phyloP scores from a whole-genome alignment of 64 coral and sea anemone species.

The Stichodactyla helianthus region DNA sequence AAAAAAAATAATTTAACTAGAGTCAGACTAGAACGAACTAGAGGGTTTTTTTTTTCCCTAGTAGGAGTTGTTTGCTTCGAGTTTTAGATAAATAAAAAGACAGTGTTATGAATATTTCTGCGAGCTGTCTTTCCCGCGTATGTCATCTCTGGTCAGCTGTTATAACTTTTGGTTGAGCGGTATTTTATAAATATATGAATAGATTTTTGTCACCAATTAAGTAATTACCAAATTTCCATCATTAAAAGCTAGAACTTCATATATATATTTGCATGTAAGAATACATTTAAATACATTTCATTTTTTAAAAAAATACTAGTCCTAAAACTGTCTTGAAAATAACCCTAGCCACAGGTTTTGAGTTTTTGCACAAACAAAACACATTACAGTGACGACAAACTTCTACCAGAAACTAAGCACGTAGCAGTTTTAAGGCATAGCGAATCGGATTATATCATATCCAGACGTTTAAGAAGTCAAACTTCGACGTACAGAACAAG shows the following conservation, averaged over 20 bases:
- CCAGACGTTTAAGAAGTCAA: background rate
- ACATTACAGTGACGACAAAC: background rate
- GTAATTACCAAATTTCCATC: conserved; percentile 5
- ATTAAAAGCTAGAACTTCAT: background rate
- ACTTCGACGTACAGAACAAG: background rate
- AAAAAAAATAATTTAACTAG: too few relatives aligned
- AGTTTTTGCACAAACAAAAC: background rate
- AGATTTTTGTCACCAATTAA: conserved; percentile 14
- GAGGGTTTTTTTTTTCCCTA: background rate
- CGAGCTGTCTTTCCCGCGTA: background rate
- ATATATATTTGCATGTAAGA: background rate
- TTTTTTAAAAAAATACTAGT: too few relatives aligned
- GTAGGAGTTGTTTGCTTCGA: background rate
- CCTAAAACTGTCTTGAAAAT: too few relatives aligned
- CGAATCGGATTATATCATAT: background rate
- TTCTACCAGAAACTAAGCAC: background rate
- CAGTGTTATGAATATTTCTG: background rate
- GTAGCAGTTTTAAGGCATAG: background rate
- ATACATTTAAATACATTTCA: too few relatives aligned
- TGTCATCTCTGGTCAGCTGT: background rate
- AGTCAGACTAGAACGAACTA: background rate
- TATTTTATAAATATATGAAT: background rate
- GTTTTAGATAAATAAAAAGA: background rate
- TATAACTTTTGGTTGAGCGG: background rate
- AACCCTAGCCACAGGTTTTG: too few relatives aligned